Evolutionary conservation across 2,888 invertebrate genomes (phyloP).

Genomic region (Spilarctia lutea): DNA sequence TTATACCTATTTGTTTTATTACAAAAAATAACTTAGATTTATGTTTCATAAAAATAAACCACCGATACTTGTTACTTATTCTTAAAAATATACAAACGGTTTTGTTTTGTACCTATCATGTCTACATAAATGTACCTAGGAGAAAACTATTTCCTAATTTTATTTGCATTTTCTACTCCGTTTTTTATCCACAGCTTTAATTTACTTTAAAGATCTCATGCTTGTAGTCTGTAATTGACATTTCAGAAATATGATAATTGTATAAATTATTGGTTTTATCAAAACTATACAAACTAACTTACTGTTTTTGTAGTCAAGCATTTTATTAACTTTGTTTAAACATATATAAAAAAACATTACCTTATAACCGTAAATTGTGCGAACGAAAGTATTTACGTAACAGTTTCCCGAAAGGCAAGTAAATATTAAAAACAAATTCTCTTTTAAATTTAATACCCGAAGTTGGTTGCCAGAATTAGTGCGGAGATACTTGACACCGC

Average conservation of each 20-base stretch:
- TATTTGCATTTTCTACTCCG: no score
- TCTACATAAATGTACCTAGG: no score
- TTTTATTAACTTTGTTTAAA: neutral
- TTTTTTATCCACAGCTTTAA: no score
- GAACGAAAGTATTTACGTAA: neutral
- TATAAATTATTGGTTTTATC: neutral
- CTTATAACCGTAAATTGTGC: neutral
- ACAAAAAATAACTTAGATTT: neutral
- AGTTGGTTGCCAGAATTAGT: conserved; percentile 52
- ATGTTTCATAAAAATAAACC: neutral
- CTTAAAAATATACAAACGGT: no score
- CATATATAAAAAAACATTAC: neutral
- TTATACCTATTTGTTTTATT: neutral
- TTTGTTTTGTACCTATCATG: no score
- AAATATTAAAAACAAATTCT: conserved; percentile 17
- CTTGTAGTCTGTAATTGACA: neutral
- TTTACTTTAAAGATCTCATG: neutral
- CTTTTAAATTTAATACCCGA: conserved; percentile 37
- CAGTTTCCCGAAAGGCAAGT: neutral
- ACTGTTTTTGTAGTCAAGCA: neutral
- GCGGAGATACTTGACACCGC: conserved; percentile 74
- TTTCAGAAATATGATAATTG: neutral
- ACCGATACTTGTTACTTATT: neutral
- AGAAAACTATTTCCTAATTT: no score
- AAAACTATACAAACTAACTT: neutral